Conservation (phyloP, 2,797 vertebrate species). For the Phyllotis vaccarum region DNA sequence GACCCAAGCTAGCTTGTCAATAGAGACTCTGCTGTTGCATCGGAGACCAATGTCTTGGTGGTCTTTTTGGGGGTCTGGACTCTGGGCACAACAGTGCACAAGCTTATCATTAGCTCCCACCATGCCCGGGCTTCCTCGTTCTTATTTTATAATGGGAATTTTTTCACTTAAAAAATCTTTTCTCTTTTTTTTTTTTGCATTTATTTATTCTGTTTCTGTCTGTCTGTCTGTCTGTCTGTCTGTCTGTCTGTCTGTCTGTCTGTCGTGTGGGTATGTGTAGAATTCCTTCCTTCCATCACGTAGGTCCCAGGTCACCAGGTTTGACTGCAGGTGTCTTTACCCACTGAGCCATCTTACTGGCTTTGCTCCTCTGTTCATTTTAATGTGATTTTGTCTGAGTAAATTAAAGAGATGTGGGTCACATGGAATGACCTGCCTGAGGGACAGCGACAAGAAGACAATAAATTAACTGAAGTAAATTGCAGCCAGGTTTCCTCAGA, state of each 20-base stretch:
- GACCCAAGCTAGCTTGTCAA: too few species aligned
- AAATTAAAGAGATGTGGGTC: neutral
- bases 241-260: neutral
- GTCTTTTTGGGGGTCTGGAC: too few species aligned
- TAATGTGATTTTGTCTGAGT: neutral
- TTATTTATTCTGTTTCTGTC: neutral
- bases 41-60: too few species aligned
- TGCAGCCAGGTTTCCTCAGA: neutral
- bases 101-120: neutral
- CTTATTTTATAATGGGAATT: neutral
- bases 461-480: neutral
- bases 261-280: neutral
- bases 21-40: too few species aligned
- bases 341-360: neutral
- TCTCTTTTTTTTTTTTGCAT: neutral
- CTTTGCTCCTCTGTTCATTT: neutral
- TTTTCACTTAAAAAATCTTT: conserved; percentile 24
- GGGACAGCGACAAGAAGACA: neutral
- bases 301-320: neutral
- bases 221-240: neutral
- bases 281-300: neutral
- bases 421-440: neutral
- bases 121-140: neutral
- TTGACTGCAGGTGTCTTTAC: neutral
- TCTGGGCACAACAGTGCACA: too few species aligned